Evolutionary conservation across 2,888 invertebrate genomes (phyloP).

Genomic region (Hirudinaria manillensis): DNA sequence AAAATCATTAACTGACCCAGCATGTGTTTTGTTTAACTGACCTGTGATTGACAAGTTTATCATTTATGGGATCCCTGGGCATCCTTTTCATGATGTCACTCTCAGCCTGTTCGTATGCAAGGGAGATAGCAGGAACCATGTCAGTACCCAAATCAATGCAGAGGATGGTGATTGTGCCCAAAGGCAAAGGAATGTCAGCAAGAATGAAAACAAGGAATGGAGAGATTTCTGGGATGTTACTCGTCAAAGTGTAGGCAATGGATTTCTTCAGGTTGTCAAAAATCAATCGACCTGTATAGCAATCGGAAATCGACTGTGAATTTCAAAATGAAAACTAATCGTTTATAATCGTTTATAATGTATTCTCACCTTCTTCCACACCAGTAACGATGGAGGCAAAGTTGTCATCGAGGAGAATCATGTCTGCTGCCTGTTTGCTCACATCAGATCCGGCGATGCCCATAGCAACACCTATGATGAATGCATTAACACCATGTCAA

Average conservation of each 20-base stretch:
- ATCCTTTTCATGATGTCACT: conserved; percentile 87
- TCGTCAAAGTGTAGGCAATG: conserved; percentile 88
- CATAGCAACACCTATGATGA: conserved; percentile 41
- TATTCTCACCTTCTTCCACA: conserved; percentile 41
- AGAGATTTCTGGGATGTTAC: conserved; percentile 93
- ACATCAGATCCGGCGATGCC: conserved; percentile 43
- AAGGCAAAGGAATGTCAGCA: conserved; percentile 83
- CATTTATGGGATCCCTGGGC: conserved; percentile 72
- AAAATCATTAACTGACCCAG: no score
- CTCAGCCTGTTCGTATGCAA: conserved; percentile 56
- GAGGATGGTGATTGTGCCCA: conserved; percentile 91
- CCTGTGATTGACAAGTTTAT: conserved; percentile 76
- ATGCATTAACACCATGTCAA: not conserved
- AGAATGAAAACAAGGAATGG: conserved; percentile 93
- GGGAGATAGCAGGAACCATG: conserved; percentile 89
- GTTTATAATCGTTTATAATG: not conserved
- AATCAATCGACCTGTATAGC: conserved; percentile 62
- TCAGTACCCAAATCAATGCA: conserved; percentile 98
- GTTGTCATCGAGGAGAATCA: conserved; percentile 44
- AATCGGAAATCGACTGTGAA: not conserved
- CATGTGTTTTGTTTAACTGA: not conserved
- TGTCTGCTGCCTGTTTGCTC: conserved; percentile 44
- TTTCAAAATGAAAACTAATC: conserved; percentile 12
- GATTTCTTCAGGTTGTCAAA: conserved; percentile 96
- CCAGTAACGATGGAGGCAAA: conserved; percentile 46